Conservation (phyloP, 92 coral and sea anemone genomes). For the Porites evermanni region DNA sequence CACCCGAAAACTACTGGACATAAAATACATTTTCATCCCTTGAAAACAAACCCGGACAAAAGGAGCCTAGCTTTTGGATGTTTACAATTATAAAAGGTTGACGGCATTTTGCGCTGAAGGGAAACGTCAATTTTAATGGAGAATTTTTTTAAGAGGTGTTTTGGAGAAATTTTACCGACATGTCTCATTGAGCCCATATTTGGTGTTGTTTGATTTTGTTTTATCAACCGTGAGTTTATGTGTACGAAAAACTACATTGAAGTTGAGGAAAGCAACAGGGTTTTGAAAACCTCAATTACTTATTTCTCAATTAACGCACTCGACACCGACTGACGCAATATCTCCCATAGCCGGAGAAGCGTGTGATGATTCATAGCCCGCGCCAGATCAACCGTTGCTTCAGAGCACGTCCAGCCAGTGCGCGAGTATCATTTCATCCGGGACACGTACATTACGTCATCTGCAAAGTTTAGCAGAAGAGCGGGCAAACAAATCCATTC, state of each 20-base stretch:
- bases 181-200: not conserved
- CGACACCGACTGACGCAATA: not conserved
- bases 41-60: too few species aligned
- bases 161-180: too few species aligned
- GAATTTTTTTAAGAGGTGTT: too few species aligned
- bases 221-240: too few species aligned
- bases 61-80: too few species aligned
- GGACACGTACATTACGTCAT: constrained; percentile 18
- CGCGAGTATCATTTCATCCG: constrained; percentile 6
- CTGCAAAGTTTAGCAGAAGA: not conserved
- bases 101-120: too few species aligned
- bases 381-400: not conserved
- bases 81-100: too few species aligned
- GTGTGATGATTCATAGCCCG: not conserved
- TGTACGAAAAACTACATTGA: too few species aligned
- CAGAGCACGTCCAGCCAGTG: not conserved
- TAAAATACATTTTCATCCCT: too few species aligned
- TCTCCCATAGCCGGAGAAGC: not conserved
- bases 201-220: not conserved
- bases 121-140: too few species aligned
- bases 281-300: not conserved
- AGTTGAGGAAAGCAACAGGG: too few species aligned
- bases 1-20: too few species aligned
- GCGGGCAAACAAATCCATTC: not conserved
- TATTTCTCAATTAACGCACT: not conserved